A percentile compares a stretch with the other conserved stretches of the same genome.
phyloP scores from a whole-genome alignment of 1,140 invertebrate genomes.

The Anastrepha ludens region DNA sequence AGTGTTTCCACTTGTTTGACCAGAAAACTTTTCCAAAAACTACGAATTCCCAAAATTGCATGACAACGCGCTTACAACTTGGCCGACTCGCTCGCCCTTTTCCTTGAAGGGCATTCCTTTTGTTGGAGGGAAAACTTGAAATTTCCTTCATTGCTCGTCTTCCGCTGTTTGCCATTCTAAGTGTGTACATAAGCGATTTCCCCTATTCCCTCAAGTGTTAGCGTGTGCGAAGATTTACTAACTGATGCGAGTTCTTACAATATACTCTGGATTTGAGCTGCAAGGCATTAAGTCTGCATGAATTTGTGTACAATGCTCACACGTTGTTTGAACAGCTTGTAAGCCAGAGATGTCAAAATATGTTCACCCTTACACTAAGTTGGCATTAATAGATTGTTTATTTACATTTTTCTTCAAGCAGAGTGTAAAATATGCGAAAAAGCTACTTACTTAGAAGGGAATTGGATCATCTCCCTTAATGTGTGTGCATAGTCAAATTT shows the following conservation, averaged over 20 bases:
- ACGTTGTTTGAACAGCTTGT: conserved; percentile 39
- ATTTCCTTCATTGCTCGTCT: conserved; percentile 13
- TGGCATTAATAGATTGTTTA: conserved; percentile 30
- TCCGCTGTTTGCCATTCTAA: not conserved
- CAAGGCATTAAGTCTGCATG: not conserved
- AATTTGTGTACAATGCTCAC: not conserved
- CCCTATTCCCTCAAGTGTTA: not conserved
- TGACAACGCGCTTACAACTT: conserved; percentile 50
- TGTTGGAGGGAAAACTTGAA: conserved; percentile 22
- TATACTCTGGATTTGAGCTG: conserved; percentile 4
- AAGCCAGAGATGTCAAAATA: conserved; percentile 32
- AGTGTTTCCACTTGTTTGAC: conserved; percentile 51
- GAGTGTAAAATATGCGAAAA: not conserved
- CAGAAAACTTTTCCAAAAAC: conserved; percentile 51
- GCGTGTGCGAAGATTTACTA: conserved; percentile 20
- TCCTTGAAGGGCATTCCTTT: conserved; percentile 17
- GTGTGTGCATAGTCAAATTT: not conserved
- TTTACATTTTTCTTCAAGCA: conserved; percentile 3
- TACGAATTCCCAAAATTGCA: conserved; percentile 51
- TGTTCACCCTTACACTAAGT: conserved; percentile 34
- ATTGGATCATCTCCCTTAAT: not conserved
- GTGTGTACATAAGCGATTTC: not conserved
- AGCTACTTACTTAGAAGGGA: not conserved
- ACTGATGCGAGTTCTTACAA: conserved; percentile 31
- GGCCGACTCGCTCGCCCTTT: conserved; percentile 30